These are phyloP conservation scores for Rafetus swinhoei DNA, from an alignment of 2,113 vertebrate species.

Conservation along the genomic window DNA sequence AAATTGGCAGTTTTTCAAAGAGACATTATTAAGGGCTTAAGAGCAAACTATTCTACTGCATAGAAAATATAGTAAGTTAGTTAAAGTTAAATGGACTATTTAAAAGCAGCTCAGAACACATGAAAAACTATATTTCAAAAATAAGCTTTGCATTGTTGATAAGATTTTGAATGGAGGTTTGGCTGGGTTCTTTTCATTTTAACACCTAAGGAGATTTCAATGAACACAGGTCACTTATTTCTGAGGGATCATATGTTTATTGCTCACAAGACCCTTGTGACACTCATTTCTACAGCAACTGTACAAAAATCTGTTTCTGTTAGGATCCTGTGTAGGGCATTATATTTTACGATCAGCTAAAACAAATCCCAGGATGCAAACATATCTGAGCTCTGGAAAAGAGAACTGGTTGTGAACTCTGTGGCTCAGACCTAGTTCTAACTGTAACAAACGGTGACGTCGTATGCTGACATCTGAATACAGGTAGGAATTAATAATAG, in stretches of 20 bases:
- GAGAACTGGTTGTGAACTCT: neutral
- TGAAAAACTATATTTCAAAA: neutral
- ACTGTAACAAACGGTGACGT: neutral
- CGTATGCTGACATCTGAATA: neutral
- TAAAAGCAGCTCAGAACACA: neutral
- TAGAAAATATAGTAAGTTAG: neutral
- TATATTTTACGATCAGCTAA: neutral
- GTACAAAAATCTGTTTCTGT: neutral
- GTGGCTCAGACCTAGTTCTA: rapidly evolving
- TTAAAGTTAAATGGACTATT: neutral
- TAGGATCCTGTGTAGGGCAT: neutral
- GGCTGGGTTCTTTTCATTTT: neutral
- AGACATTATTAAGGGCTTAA: too few relatives aligned
- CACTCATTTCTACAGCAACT: neutral
- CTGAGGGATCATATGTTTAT: neutral
- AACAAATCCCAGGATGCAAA: neutral
- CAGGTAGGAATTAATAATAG: neutral
- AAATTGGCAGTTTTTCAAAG: too few relatives aligned
- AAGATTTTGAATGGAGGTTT: neutral
- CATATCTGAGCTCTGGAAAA: neutral
- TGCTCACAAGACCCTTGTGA: neutral
- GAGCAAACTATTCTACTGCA: too few relatives aligned
- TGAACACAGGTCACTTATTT: neutral
- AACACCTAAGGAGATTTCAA: neutral
- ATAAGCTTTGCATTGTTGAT: neutral